Evolutionary conservation across 1,140 invertebrate species (phyloP).

Genomic region (Mya arenaria): DNA sequence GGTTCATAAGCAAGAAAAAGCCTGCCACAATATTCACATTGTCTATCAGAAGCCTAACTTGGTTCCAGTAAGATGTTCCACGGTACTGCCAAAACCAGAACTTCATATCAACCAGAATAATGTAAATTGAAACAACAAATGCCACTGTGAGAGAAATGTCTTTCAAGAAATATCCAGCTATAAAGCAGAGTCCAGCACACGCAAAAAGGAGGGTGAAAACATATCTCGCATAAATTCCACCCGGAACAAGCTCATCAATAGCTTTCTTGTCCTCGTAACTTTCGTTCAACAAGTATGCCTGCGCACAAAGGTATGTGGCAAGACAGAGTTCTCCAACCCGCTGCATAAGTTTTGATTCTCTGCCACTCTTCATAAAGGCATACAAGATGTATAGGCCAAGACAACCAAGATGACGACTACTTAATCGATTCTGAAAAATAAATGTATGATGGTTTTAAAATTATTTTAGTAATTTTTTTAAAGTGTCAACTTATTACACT

Average conservation of each 20-base stretch:
- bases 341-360: conserved; percentile 50
- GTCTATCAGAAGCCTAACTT: conserved; percentile 60
- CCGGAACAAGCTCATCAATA: conserved; percentile 61
- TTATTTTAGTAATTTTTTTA: no score
- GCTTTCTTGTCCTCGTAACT: conserved; percentile 62
- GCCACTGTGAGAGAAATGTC: conserved; percentile 64
- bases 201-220: conserved; percentile 58
- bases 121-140: conserved; percentile 35
- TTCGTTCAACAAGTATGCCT: conserved; percentile 64
- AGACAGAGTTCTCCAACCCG: conserved; percentile 68
- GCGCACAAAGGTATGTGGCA: conserved; percentile 63
- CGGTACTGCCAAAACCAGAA: conserved; percentile 63
- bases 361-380: conserved; percentile 60
- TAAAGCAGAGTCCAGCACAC: conserved; percentile 66
- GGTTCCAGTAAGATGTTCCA: conserved; percentile 66
- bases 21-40: conserved; percentile 56
- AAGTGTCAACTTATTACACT: no score
- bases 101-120: conserved; percentile 59
- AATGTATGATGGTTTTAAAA: no score
- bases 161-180: conserved; percentile 68
- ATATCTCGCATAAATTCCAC: conserved; percentile 64
- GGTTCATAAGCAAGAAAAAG: conserved; percentile 57
- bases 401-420: conserved; percentile 61
- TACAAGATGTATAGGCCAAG: conserved; percentile 67
- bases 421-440: conserved; percentile 65